phyloP scores from a whole-genome alignment of 2,888 invertebrate genomes.

The Hybos culiciformis region DNA sequence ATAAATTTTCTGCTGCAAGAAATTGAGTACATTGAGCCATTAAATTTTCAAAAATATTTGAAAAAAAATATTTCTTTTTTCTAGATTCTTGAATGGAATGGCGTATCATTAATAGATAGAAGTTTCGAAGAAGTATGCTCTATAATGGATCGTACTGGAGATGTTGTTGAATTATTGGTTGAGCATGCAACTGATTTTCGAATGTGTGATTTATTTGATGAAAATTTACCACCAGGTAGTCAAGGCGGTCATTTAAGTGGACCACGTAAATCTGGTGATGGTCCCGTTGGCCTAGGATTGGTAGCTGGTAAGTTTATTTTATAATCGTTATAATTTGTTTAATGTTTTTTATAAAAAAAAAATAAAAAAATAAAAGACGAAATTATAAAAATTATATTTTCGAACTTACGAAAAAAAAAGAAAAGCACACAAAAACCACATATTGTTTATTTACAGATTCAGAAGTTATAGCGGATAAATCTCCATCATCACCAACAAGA shows the following conservation, averaged over 20 bases:
- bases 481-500: slow-evolving; percentile 78
- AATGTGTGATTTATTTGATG: slow-evolving; percentile 56
- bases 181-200: slow-evolving; percentile 65
- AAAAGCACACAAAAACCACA: too few species aligned
- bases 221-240: slow-evolving; percentile 45
- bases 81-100: slow-evolving; percentile 82
- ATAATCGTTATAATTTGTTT: background rate
- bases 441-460: slow-evolving; percentile 47
- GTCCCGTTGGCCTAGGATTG: slow-evolving; percentile 32
- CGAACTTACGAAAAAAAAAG: too few species aligned
- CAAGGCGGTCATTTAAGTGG: slow-evolving; percentile 30
- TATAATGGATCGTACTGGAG: slow-evolving; percentile 76
- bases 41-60: too few species aligned
- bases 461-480: slow-evolving; percentile 59
- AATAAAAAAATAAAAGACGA: too few species aligned
- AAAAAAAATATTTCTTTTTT: background rate
- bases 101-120: slow-evolving; percentile 74
- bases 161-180: slow-evolving; percentile 72
- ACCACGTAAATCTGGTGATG: slow-evolving; percentile 34
- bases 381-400: background rate
- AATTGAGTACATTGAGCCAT: too few species aligned
- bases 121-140: slow-evolving; percentile 88
- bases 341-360: too few species aligned
- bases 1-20: too few species aligned
- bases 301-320: slow-evolving; percentile 30